Evolutionary conservation across 1,140 invertebrate genomes (phyloP), one percentile per base, ranked within the genome.

Genomic region (Patella vulgata): DNA sequence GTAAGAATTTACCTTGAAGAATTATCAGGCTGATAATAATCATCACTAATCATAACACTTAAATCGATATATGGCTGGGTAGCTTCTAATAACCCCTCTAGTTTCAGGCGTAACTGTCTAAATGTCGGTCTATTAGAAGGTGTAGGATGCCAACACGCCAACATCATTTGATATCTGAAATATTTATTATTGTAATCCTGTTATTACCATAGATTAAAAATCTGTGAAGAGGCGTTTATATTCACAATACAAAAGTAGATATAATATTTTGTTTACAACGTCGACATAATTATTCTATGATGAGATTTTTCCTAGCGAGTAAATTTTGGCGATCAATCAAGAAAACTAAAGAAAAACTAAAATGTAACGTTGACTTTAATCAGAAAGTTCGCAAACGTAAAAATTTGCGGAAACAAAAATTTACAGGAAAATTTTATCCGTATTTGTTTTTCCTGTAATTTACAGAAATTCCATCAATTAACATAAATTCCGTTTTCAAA

Each of bases 121-220:
- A 97, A 97, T 28, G 89, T 86, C 4, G 94, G 94, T 54, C 94
- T 82, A 25, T 87, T 77, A 1, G 87, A 85, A 0, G 94, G 93
- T 69, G 91, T 90, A 3, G 90, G 87, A 53, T 90, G 86, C 94
- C 94, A 97, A 75, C 93, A 95, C 40, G 90, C 87, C 2, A 88
- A 70, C 93, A 97, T 96, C 54, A 95, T 89, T 33, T 91, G 69
- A 56, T 80, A 80, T 55, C 78, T 79, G 61, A 30, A 56, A 62
- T 28, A 59, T 23, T 27, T n/a, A n/a, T n/a, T n/a, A n/a, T n/a
- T n/a, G n/a, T n/a, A n/a, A n/a, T n/a, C n/a, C n/a, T n/a, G 17
- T 43, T 46, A 46, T 14, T 36, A 53, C 12, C n/a, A n/a, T 25
- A 48, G 19, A 28, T n/a, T 27, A 23, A 12, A 28, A 1, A 28